Percentiles rank a stretch among this genome's conserved stretches.
Conservation (phyloP, 2,888 invertebrate genomes). For the Leptopilina syphax region DNA sequence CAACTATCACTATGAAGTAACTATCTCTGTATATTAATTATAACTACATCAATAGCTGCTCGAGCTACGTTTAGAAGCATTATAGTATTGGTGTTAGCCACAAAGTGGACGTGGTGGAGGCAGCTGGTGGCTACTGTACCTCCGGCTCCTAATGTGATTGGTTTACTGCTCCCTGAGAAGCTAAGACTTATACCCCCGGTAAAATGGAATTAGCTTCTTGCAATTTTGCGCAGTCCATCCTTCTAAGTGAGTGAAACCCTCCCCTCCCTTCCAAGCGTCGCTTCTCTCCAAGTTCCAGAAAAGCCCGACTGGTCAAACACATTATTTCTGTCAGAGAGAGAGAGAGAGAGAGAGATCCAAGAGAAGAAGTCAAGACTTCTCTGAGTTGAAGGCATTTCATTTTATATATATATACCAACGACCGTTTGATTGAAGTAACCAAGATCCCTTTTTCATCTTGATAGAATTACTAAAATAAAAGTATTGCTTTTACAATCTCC, state of each 20-base stretch:
- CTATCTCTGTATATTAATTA: too few species aligned
- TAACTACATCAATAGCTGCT: too few species aligned
- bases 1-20: too few species aligned
- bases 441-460: conserved; percentile 20
- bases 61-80: too few species aligned
- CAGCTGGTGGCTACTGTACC: conserved; percentile 44
- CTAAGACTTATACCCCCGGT: conserved; percentile 63
- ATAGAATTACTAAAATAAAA: conserved; percentile 23
- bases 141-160: conserved; percentile 70
- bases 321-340: conserved; percentile 48
- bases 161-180: conserved; percentile 64
- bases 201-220: conserved; percentile 73
- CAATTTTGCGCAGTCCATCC: conserved; percentile 67
- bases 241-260: conserved; percentile 62
- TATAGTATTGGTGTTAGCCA: conserved; percentile 22
- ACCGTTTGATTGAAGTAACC: conserved; percentile 54
- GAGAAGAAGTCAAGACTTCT: conserved; percentile 29
- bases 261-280: conserved; percentile 42
- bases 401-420: conserved; percentile 42
- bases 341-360: too few species aligned
- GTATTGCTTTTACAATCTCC: conserved; percentile 23
- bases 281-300: conserved; percentile 29
- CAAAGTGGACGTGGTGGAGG: conserved; percentile 30
- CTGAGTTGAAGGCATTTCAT: conserved; percentile 53
- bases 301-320: conserved; percentile 50